Percentiles rank a stretch among this genome's conserved stretches.
Evolutionary conservation across 2,113 vertebrate genomes (phyloP).

Genomic region (Esox niger): DNA sequence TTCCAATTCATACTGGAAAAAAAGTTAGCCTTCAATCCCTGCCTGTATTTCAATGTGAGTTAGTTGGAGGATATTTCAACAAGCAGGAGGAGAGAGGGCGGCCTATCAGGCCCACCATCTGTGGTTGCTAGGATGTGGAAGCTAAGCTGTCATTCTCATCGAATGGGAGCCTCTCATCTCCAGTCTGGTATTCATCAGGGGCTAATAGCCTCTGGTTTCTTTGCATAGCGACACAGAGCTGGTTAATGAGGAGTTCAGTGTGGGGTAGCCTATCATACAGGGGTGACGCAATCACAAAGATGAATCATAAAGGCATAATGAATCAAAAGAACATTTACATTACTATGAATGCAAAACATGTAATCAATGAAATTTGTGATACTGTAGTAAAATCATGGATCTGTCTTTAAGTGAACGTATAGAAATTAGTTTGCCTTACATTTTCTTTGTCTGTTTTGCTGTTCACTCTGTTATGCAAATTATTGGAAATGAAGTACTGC

Average conservation of each 20-base stretch:
- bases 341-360: background rate
- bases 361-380: too few relatives aligned
- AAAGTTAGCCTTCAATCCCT: background rate
- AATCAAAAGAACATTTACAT: background rate
- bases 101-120: conserved; percentile 9
- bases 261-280: background rate
- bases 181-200: background rate
- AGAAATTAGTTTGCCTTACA: too few relatives aligned
- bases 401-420: background rate
- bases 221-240: background rate
- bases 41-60: conserved; percentile 1
- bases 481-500: conserved; percentile 50
- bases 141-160: conserved; percentile 1
- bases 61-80: conserved; percentile 13
- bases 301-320: background rate
- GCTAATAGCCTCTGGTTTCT: conserved; percentile 19
- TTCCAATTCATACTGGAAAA: background rate
- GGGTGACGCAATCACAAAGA: background rate
- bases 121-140: conserved; percentile 3
- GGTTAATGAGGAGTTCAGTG: conserved; percentile 5
- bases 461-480: conserved; percentile 2
- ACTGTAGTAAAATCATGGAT: too few relatives aligned
- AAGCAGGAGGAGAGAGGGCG: background rate
- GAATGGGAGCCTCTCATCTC: conserved; percentile 1
- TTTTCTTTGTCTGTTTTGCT: too few relatives aligned